These are phyloP conservation scores for Diaphora mendica DNA, from an alignment of 2,888 invertebrate species.

Conservation along the genomic window DNA sequence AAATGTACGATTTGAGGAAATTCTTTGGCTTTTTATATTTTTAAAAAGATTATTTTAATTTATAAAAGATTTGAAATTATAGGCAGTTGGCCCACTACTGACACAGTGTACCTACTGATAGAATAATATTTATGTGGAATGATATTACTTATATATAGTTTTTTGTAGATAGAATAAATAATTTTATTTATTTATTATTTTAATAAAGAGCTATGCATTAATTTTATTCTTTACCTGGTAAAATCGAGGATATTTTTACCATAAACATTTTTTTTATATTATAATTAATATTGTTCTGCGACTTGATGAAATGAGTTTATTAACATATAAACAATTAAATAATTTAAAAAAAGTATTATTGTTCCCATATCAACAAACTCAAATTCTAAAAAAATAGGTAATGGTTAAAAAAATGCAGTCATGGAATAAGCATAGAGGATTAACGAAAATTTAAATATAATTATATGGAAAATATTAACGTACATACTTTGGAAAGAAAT, in stretches of 20 bases:
- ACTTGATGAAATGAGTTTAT: slow-evolving; percentile 21
- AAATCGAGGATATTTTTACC: slow-evolving; percentile 16
- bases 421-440: slow-evolving; percentile 38
- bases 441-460: not conserved
- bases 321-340: slow-evolving; percentile 33
- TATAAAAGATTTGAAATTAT: slow-evolving; percentile 50
- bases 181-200: slow-evolving; percentile 16
- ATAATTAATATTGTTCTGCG: slow-evolving; percentile 14
- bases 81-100: slow-evolving; percentile 71
- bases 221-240: slow-evolving; percentile 11
- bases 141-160: slow-evolving; percentile 39
- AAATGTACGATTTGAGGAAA: slow-evolving; percentile 46
- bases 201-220: slow-evolving; percentile 8
- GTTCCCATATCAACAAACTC: slow-evolving; percentile 58
- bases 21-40: slow-evolving; percentile 55
- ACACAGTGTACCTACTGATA: slow-evolving; percentile 50
- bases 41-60: slow-evolving; percentile 30
- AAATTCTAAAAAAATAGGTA: slow-evolving; percentile 39
- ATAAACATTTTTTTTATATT: slow-evolving; percentile 17
- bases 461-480: slow-evolving; percentile 24
- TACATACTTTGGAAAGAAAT: slow-evolving; percentile 20
- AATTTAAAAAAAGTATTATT: slow-evolving; percentile 47
- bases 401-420: slow-evolving; percentile 29
- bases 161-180: slow-evolving; percentile 24
- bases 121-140: slow-evolving; percentile 62